Base-by-base conservation (phyloP, 1,140 invertebrate species). In the Sycobia sp. region DNA sequence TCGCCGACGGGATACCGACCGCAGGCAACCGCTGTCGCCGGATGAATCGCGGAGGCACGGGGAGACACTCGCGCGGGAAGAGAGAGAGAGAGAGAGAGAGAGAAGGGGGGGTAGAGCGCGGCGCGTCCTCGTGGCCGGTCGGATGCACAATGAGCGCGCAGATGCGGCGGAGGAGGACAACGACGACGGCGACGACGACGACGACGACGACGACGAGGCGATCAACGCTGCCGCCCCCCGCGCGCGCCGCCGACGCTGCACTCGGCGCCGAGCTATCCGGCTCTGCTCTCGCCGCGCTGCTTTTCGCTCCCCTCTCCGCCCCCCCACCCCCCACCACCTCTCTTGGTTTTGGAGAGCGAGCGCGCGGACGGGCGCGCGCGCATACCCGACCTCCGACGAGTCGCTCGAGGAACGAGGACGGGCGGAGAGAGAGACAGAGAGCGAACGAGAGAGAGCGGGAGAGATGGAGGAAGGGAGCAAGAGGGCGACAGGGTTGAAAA, bases 91-190 rank as follows among this genome's bases (percentile, higher is more conserved):
- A n/a, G n/a, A n/a, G n/a, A n/a, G n/a, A n/a, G n/a, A n/a, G 11
- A 38, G 11, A 3, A 13, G n/a, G n/a, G n/a, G n/a, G n/a, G n/a
- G n/a, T n/a, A n/a, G n/a, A n/a, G n/a, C n/a, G n/a, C n/a, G n/a
- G n/a, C n/a, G n/a, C n/a, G n/a, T n/a, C n/a, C n/a, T n/a, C n/a
- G 27, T 16, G 47, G 47, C 25, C 32, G 25, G 47, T 16, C 47
- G 47, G 47, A 25, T 49, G 47, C 47, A 49, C 47, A 49, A 49
- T 49, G 47, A 49, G 47, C 14, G 8, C 11, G 27, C 5, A 16
- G 16, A 13, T n/a, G 47, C 14, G 29, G 47, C 29, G 11, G 46
- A 3, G 20, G 44, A 3, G 4, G 3, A n/a, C 22, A 1, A n/a
- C 20, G 41, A 8, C 11, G 41, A 10, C 20, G 41, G 5, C 41